phyloP scores from a whole-genome alignment of 2,888 invertebrate genomes.

The Entomobrya multifasciata region DNA sequence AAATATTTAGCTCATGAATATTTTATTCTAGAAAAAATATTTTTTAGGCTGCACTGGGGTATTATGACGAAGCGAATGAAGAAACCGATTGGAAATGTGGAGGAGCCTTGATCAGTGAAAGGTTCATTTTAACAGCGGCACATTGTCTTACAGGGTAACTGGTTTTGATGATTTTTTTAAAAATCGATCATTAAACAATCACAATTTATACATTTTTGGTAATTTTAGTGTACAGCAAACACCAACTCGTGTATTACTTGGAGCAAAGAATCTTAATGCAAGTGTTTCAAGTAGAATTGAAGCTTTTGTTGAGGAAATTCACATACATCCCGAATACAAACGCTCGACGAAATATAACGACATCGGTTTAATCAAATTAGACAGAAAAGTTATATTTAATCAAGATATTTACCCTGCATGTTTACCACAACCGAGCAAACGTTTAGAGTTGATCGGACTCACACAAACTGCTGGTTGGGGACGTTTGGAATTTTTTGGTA shows the following conservation, averaged over 20 bases:
- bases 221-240: constrained; percentile 55
- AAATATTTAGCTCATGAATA: neutral
- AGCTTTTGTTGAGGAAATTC: constrained; percentile 60
- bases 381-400: constrained; percentile 55
- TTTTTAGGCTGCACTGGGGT: constrained; percentile 73
- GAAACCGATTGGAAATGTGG: constrained; percentile 71
- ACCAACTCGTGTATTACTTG: constrained; percentile 66
- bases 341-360: constrained; percentile 77
- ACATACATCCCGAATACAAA: constrained; percentile 75
- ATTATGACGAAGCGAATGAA: constrained; percentile 28
- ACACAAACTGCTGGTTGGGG: constrained; percentile 57
- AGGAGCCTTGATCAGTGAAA: constrained; percentile 67
- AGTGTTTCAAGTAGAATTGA: constrained; percentile 48
- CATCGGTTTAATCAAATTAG: constrained; percentile 78
- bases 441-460: constrained; percentile 20
- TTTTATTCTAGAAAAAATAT: neutral
- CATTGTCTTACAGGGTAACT: constrained; percentile 8
- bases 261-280: constrained; percentile 61
- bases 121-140: constrained; percentile 53
- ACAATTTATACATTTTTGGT: neutral
- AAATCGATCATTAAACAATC: neutral
- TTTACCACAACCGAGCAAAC: constrained; percentile 72
- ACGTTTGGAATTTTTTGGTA: constrained; percentile 54
- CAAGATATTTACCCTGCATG: constrained; percentile 75
- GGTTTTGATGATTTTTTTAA: neutral